Base-by-base conservation (phyloP, 2,113 vertebrate species). In the Diadophis punctatus region DNA sequence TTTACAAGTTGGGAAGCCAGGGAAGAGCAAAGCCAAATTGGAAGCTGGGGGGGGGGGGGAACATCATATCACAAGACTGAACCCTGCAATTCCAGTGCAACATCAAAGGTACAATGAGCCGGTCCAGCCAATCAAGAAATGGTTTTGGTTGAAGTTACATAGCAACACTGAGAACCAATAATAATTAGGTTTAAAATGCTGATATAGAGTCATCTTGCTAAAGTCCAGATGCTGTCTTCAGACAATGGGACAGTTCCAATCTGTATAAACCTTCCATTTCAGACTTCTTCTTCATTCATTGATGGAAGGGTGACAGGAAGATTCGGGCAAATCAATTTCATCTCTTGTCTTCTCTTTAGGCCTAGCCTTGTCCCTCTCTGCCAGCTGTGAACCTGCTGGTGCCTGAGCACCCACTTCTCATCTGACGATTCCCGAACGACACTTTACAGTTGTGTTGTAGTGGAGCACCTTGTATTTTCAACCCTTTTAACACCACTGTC, bases 41-140 rank as follows among this genome's bases (percentile, higher is more conserved):
- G 34, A 80, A 80, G 34, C 34, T 39, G 7, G 18, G n/a, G 2
- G 0, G 2, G 8, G 2, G 8, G 7, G 2, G 1, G 60, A n/a
- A 68, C 30, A 16, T n/a, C 60, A 68, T 39, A 43, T 9, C 34
- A 43, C 18, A 80, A n/a, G n/a, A 39, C 1, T 39, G 16, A 74
- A 34, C 16, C 8, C 34, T 20, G 18, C n/a, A 43, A 80, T 80
- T 80, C 34, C 34, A 80, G 18, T 39, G 8, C 74, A 80, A 39
- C 18, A 22, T 80, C 34, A 80, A 43, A 43, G 18, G 39, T 39
- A 80, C 34, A 39, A 43, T 39, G 34, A 22, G 18, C 74, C 39
- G 18, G 74, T 39, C 74, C 74, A 80, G 74, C 16, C 34, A 80
- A 80, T 39, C 16, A 80, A 80, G 18, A 80, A 39, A 80, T 80